These are phyloP conservation scores for Drosophila picticornis DNA, from an alignment of 2,888 invertebrate genomes.

Conservation along the genomic window DNA sequence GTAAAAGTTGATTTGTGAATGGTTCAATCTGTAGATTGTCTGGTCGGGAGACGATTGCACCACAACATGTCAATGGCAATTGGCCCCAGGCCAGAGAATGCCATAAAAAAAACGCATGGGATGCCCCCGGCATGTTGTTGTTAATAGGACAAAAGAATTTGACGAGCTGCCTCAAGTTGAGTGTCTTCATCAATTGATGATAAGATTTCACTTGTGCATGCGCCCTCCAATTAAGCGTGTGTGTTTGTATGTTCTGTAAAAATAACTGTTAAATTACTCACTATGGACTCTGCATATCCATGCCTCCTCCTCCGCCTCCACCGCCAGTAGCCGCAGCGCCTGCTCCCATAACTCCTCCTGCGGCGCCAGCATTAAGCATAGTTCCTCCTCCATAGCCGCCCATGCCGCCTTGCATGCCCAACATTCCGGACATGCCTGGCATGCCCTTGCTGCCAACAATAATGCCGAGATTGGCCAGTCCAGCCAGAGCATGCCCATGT, in stretches of 20 bases:
- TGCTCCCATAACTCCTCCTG: slow-evolving; percentile 24
- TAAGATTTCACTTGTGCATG: slow-evolving; percentile 69
- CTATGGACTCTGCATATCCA: slow-evolving; percentile 72
- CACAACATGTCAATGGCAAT: slow-evolving; percentile 53
- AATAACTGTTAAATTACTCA: slow-evolving; percentile 60
- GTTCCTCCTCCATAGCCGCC: slow-evolving; percentile 52
- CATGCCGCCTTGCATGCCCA: slow-evolving; percentile 49
- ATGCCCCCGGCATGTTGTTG: slow-evolving; percentile 8
- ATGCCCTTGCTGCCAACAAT: slow-evolving; percentile 67
- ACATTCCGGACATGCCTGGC: slow-evolving; percentile 28
- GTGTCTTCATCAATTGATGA: slow-evolving; percentile 72
- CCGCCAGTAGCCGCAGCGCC: slow-evolving; percentile 59
- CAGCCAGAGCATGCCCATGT: slow-evolving; percentile 79
- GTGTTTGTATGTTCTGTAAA: slow-evolving; percentile 21
- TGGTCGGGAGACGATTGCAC: slow-evolving; percentile 8
- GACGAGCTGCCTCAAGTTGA: slow-evolving; percentile 51
- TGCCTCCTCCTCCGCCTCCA: slow-evolving; percentile 46
- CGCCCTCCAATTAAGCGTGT: slow-evolving; percentile 47
- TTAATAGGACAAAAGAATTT: slow-evolving; percentile 59
- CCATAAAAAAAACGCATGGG: slow-evolving; percentile 29
- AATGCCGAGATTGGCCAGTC: slow-evolving; percentile 78
- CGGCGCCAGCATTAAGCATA: slow-evolving; percentile 61
- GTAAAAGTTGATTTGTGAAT: slow-evolving; percentile 52
- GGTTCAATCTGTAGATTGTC: slow-evolving; percentile 48
- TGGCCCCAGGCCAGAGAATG: slow-evolving; percentile 51